Evolutionary conservation across 2,797 vertebrate species (phyloP).

Genomic region (Rhinatrema bivittatum): DNA sequence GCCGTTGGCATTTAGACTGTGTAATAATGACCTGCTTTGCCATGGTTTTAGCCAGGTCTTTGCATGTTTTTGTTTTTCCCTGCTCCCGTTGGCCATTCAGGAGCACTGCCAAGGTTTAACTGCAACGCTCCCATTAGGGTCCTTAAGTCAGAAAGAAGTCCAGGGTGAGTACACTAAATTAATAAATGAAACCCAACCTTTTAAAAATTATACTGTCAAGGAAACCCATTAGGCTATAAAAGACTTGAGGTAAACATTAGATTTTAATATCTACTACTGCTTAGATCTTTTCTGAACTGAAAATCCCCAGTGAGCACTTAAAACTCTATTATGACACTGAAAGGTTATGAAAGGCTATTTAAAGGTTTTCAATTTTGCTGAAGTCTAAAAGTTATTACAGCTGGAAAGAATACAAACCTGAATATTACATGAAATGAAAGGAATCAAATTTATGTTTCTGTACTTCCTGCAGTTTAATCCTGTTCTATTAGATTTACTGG

Average conservation of each 20-base stretch:
- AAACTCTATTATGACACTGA: conserved; percentile 64
- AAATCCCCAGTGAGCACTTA: conserved; percentile 66
- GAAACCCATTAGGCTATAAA: conserved; percentile 62
- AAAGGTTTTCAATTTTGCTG: conserved; percentile 71
- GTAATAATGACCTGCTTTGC: conserved; percentile 38
- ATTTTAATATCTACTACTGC: conserved; percentile 70
- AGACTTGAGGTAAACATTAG: conserved; percentile 67
- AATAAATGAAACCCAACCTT: conserved; percentile 63
- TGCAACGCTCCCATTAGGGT: conserved; percentile 51
- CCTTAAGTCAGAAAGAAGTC: conserved; percentile 58
- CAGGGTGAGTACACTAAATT: conserved; percentile 47
- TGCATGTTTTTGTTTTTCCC: conserved; percentile 37
- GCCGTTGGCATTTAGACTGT: conserved; percentile 48
- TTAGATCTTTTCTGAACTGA: conserved; percentile 62
- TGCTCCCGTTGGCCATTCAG: conserved; percentile 42
- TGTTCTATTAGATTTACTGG: conserved; percentile 55
- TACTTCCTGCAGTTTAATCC: conserved; percentile 61
- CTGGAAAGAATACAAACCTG: conserved; percentile 60
- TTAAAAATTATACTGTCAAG: conserved; percentile 65
- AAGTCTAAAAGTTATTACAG: conserved; percentile 70
- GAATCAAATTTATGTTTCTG: conserved; percentile 64
- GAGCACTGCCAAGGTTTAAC: conserved; percentile 45
- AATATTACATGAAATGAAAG: conserved; percentile 67
- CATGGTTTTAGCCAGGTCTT: conserved; percentile 30
- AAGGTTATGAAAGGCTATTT: conserved; percentile 71